Conservation (phyloP, 2,888 invertebrate species). For the Ennomos quercinarius region DNA sequence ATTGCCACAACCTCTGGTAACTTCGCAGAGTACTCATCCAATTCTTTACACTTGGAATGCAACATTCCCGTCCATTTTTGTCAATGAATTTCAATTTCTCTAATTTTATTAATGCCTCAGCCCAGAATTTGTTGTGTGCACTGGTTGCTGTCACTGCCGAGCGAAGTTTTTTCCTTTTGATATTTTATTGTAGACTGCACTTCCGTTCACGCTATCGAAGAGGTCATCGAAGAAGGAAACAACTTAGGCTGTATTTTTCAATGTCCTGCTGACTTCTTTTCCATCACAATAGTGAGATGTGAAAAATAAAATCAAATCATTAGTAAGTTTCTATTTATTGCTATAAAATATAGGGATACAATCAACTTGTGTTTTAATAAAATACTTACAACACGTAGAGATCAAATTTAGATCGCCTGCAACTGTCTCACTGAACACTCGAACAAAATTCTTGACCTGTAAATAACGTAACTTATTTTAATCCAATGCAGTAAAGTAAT, state of each 20-base stretch:
- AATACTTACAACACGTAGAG: background rate
- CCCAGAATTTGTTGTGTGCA: conserved; percentile 4
- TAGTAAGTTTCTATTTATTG: too few relatives aligned
- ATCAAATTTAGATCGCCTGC: background rate
- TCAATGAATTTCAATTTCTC: background rate
- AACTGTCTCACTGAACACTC: conserved; percentile 7
- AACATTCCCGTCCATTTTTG: background rate
- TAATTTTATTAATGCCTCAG: background rate
- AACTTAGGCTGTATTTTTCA: conserved; percentile 1
- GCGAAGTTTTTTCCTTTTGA: background rate
- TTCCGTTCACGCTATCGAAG: conserved; percentile 2
- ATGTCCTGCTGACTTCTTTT: background rate
- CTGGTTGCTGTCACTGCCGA: background rate
- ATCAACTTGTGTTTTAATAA: too few relatives aligned
- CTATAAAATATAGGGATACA: too few relatives aligned
- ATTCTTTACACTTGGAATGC: background rate
- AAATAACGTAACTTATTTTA: background rate
- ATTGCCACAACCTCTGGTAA: background rate
- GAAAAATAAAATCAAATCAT: background rate
- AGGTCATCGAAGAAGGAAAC: conserved; percentile 1
- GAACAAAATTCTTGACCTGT: conserved; percentile 10
- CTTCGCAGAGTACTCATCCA: conserved; percentile 1
- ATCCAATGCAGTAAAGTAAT: background rate
- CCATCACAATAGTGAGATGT: conserved; percentile 8
- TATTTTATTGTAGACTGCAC: background rate